Percentiles rank a stretch among this genome's conserved stretches.
These are phyloP conservation scores for Nanorana parkeri DNA, from an alignment of 2,113 vertebrate species.

Conservation along the genomic window DNA sequence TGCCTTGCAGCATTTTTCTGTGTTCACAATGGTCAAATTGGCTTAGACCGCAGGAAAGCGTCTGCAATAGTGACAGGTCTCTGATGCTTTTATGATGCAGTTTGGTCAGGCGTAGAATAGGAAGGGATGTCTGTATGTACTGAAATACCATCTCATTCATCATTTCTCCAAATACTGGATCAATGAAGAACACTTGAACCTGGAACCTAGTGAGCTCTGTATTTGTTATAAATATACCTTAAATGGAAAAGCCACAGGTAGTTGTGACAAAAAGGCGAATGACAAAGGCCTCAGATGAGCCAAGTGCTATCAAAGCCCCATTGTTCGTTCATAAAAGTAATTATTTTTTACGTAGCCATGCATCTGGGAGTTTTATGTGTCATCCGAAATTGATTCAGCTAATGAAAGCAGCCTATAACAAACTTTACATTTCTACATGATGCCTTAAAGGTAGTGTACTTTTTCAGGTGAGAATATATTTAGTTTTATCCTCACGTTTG, in stretches of 20 bases:
- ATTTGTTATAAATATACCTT: constrained; percentile 35
- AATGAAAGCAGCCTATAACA: constrained; percentile 4
- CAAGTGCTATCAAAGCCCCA: constrained; percentile 39
- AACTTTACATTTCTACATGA: constrained; percentile 19
- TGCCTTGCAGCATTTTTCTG: constrained; percentile 23
- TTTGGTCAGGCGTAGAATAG: constrained; percentile 19
- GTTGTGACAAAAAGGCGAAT: constrained; percentile 31
- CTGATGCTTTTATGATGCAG: constrained; percentile 30
- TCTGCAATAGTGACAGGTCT: constrained; percentile 28
- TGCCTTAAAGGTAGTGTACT: background rate
- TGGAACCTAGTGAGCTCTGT: constrained; percentile 12
- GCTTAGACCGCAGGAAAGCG: constrained; percentile 29
- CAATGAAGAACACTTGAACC: constrained; percentile 44
- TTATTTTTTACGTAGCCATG: constrained; percentile 1
- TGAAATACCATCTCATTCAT: constrained; percentile 24
- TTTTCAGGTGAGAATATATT: too few species aligned
- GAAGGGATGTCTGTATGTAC: constrained; percentile 22
- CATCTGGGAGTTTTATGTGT: constrained; percentile 30
- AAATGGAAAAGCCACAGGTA: constrained; percentile 23
- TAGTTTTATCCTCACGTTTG: too few species aligned
- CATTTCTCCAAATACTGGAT: constrained; percentile 33
- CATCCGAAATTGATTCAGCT: constrained; percentile 22
- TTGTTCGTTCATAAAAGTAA: constrained; percentile 39
- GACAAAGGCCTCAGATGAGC: constrained; percentile 36
- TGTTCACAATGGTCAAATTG: constrained; percentile 42